These are phyloP conservation scores for Chaenogobius annularis DNA, from an alignment of 2,113 vertebrate species.

Conservation along the genomic window DNA sequence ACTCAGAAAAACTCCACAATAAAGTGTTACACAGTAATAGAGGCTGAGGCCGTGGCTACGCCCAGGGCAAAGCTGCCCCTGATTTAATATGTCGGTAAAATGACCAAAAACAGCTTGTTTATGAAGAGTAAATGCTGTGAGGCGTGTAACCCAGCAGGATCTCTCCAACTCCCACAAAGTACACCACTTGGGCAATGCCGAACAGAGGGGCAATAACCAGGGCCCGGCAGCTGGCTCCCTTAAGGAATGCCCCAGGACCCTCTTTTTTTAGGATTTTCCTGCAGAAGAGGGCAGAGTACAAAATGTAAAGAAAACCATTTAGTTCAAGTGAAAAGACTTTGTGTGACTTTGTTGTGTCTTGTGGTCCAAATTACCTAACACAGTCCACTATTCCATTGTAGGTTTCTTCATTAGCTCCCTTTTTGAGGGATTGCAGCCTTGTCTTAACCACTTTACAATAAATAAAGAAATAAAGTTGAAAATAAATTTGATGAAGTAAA, in stretches of 20 bases:
- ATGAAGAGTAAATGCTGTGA: conserved; percentile 70
- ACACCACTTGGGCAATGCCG: conserved; percentile 83
- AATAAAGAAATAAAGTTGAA: background rate
- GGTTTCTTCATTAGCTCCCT: conserved; percentile 79
- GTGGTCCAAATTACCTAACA: conserved; percentile 65
- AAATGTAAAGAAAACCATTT: background rate
- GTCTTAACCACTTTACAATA: conserved; percentile 79
- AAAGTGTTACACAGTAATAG: conserved; percentile 50
- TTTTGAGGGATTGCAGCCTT: conserved; percentile 80
- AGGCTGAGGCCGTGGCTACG: conserved; percentile 36
- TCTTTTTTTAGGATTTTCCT: conserved; percentile 82
- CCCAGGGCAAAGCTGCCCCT: conserved; percentile 45
- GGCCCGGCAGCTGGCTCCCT: conserved; percentile 80
- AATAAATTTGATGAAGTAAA: background rate
- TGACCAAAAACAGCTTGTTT: conserved; percentile 38
- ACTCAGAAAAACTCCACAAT: conserved; percentile 26
- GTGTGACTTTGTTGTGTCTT: background rate
- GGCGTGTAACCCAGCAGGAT: conserved; percentile 76
- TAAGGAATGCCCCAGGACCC: conserved; percentile 79
- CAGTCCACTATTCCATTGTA: conserved; percentile 82
- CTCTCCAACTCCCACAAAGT: conserved; percentile 82
- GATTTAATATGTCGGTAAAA: conserved; percentile 37
- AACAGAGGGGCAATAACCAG: conserved; percentile 84
- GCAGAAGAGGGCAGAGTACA: conserved; percentile 21
- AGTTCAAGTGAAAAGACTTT: background rate